These are phyloP conservation scores for Papilio demoleus DNA, from an alignment of 2,888 invertebrate species.

Conservation along the genomic window DNA sequence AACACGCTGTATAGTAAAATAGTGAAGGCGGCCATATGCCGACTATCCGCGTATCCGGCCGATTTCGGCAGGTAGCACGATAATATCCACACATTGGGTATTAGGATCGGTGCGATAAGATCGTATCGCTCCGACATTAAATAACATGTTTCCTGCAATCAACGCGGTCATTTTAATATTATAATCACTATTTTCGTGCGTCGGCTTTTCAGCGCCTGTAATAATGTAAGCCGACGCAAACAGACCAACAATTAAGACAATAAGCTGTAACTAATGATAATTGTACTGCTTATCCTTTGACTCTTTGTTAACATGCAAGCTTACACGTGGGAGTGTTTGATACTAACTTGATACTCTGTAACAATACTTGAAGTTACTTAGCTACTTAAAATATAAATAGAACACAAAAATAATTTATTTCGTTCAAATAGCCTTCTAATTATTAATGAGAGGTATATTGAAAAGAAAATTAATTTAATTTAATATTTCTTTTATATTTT, in stretches of 20 bases:
- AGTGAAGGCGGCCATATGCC: slow-evolving; percentile 60
- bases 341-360: neutral
- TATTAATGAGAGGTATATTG: too few relatives aligned
- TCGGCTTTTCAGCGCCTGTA: slow-evolving; percentile 68
- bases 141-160: slow-evolving; percentile 83
- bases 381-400: too few relatives aligned
- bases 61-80: slow-evolving; percentile 77
- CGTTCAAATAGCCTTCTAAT: neutral
- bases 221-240: slow-evolving; percentile 59
- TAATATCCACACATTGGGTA: slow-evolving; percentile 81
- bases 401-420: neutral
- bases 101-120: slow-evolving; percentile 80
- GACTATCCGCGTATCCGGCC: slow-evolving; percentile 69
- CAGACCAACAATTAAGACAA: slow-evolving; percentile 57
- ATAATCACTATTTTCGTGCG: slow-evolving; percentile 77
- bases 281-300: slow-evolving; percentile 13
- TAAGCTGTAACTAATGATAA: slow-evolving; percentile 24
- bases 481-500: too few relatives aligned
- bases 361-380: too few relatives aligned
- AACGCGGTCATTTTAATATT: slow-evolving; percentile 80
- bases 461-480: too few relatives aligned
- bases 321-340: neutral
- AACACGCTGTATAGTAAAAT: slow-evolving; percentile 56
- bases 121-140: slow-evolving; percentile 77
- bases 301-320: slow-evolving; percentile 9